A percentile compares a stretch with the other conserved stretches of the same genome.
phyloP scores from a whole-genome alignment of 2,888 invertebrate genomes.

The Unio delphinus region DNA sequence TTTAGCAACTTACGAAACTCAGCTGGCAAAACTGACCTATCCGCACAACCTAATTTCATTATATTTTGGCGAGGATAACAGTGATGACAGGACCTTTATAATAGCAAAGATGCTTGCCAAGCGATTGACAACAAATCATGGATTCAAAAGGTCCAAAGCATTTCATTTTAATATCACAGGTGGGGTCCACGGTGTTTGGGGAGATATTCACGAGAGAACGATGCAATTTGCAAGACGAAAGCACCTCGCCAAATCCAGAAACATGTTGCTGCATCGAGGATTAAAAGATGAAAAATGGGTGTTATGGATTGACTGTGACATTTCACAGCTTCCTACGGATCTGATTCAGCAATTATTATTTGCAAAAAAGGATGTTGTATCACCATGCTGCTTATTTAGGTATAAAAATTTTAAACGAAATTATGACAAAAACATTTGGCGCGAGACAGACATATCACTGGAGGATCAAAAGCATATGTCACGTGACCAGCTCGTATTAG shows the following conservation, averaged over 20 bases:
- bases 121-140: constrained; percentile 34
- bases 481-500: constrained; percentile 52
- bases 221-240: constrained; percentile 52
- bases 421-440: constrained; percentile 66
- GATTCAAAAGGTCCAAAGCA: constrained; percentile 48
- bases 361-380: constrained; percentile 55
- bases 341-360: constrained; percentile 61
- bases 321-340: constrained; percentile 52
- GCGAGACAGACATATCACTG: constrained; percentile 56
- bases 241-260: constrained; percentile 62
- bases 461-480: constrained; percentile 39
- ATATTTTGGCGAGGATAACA: constrained; percentile 65
- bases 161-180: constrained; percentile 50
- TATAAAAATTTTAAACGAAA: constrained; percentile 31
- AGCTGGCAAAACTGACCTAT: constrained; percentile 55
- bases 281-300: constrained; percentile 43
- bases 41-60: constrained; percentile 61
- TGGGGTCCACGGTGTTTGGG: constrained; percentile 43
- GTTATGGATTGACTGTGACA: constrained; percentile 66
- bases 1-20: constrained; percentile 44
- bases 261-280: constrained; percentile 48
- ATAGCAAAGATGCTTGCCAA: constrained; percentile 41
- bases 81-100: constrained; percentile 53
- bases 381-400: constrained; percentile 55
- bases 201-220: constrained; percentile 43